Evolutionary conservation across 2,888 invertebrate species (phyloP).

Genomic region (Nomada flava): DNA sequence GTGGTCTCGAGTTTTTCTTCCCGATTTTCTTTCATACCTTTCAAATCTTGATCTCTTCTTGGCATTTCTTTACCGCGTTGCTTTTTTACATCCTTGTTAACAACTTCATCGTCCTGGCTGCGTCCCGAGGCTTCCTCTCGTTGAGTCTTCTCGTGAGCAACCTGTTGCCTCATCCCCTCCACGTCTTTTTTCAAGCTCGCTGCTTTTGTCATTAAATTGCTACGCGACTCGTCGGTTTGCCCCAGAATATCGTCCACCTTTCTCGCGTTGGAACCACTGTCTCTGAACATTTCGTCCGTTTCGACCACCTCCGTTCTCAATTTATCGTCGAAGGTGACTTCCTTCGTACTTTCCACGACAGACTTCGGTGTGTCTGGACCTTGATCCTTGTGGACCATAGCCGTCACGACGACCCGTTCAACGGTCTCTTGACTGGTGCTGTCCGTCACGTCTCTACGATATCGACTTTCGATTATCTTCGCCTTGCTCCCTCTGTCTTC

Average conservation of each 20-base stretch:
- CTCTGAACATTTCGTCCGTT: conserved; percentile 62
- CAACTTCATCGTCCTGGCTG: background rate
- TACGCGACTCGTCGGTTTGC: conserved; percentile 72
- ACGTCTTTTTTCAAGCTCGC: conserved; percentile 77
- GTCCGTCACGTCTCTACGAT: conserved; percentile 75
- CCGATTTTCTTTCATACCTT: background rate
- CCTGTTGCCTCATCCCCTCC: conserved; percentile 72
- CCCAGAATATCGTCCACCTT: conserved; percentile 76
- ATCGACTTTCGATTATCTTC: conserved; percentile 58
- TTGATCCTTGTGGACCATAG: conserved; percentile 81
- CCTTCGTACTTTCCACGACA: conserved; percentile 33
- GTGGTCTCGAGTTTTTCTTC: background rate
- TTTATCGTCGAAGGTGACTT: conserved; percentile 84
- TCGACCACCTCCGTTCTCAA: conserved; percentile 79
- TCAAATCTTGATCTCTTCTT: background rate
- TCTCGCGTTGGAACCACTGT: conserved; percentile 39
- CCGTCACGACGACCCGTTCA: conserved; percentile 79
- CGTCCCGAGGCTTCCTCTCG: background rate
- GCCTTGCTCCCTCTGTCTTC: conserved; percentile 80
- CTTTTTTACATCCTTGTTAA: background rate
- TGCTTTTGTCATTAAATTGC: conserved; percentile 72
- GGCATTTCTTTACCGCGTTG: background rate
- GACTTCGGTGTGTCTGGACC: conserved; percentile 75
- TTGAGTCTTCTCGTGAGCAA: conserved; percentile 35
- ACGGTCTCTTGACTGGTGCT: conserved; percentile 81